These are phyloP conservation scores for Cryptoprocta ferox DNA, from an alignment of 2,797 vertebrate species.

Conservation along the genomic window DNA sequence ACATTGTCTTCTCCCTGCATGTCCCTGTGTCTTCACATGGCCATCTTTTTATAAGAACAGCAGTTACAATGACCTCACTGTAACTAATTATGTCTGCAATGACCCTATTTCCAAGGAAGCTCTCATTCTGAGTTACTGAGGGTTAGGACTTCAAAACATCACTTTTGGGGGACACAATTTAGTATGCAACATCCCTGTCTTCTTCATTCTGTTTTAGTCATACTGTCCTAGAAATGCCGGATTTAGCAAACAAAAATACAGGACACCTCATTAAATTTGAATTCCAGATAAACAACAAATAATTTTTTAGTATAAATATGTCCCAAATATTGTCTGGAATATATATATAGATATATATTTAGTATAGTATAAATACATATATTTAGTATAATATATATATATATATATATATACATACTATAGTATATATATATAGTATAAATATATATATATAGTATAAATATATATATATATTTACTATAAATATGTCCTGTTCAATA, in stretches of 20 bases:
- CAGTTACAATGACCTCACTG: neutral
- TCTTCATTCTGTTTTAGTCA: slow-evolving; percentile 24
- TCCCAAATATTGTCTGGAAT: neutral
- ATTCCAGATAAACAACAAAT: neutral
- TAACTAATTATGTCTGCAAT: neutral
- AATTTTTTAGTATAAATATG: slow-evolving; percentile 2
- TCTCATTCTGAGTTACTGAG: neutral
- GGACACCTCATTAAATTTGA: neutral
- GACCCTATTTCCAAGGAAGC: neutral
- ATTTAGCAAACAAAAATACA: slow-evolving; percentile 50
- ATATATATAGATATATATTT: neutral
- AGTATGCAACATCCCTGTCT: neutral
- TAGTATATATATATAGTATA: too few species aligned
- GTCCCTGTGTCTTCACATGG: neutral
- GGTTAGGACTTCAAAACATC: neutral
- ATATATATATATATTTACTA: neutral
- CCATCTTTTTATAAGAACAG: neutral
- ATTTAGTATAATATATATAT: too few species aligned
- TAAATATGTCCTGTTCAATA: neutral
- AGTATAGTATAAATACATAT: too few species aligned
- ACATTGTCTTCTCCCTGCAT: neutral
- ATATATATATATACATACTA: too few species aligned
- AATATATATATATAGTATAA: too few species aligned
- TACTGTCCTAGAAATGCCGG: neutral
- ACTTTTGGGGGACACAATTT: neutral